These are phyloP conservation scores for Cochlearius cochlearius DNA, from an alignment of 2,113 vertebrate genomes.

Conservation along the genomic window DNA sequence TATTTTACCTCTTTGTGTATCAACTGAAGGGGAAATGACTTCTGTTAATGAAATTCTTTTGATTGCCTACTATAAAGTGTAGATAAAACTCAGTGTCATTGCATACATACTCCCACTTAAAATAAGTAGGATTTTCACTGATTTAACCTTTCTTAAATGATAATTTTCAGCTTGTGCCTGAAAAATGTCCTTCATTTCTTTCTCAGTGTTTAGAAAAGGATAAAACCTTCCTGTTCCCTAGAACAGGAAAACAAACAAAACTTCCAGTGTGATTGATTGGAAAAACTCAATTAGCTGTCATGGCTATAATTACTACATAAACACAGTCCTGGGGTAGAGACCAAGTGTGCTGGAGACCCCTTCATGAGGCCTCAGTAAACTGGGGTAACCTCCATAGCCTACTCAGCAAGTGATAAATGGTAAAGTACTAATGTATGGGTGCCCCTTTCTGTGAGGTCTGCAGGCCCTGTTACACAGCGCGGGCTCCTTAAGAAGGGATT, in stretches of 20 bases:
- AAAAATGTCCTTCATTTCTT: conserved; percentile 34
- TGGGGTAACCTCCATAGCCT: not conserved
- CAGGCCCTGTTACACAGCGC: not conserved
- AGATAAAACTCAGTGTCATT: not conserved
- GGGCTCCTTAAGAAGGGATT: not conserved
- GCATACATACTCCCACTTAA: not conserved
- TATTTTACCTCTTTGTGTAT: not conserved
- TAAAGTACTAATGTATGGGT: not conserved
- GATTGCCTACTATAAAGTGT: not conserved
- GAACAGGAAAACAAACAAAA: conserved; percentile 59
- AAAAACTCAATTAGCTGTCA: conserved; percentile 64
- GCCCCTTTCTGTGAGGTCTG: conserved; percentile 60
- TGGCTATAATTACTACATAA: conserved; percentile 67
- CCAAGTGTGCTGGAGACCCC: conserved; percentile 25
- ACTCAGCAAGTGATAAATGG: conserved; percentile 27
- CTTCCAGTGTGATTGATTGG: conserved; percentile 63
- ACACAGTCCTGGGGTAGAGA: conserved; percentile 33
- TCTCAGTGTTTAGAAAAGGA: conserved; percentile 19
- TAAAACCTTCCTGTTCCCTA: conserved; percentile 53
- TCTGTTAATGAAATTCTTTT: not conserved
- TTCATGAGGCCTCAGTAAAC: conserved; percentile 28
- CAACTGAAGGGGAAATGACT: not conserved
- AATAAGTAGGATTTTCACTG: not conserved
- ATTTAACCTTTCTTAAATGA: not conserved
- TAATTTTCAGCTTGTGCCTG: not conserved